Evolutionary conservation across 2,797 vertebrate genomes (phyloP).

Genomic region (Malacoraja senta): DNA sequence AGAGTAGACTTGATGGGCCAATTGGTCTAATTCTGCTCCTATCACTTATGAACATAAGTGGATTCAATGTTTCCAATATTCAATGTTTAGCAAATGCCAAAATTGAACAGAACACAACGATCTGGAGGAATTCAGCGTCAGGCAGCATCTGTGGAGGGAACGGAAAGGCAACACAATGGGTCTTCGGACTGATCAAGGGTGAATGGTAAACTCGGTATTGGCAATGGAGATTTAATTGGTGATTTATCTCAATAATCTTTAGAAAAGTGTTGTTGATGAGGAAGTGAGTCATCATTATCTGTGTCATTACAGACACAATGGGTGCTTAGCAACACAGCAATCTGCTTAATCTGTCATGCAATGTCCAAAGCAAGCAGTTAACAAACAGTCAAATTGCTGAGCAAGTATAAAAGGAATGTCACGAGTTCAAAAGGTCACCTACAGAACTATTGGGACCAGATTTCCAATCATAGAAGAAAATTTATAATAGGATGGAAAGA

Average conservation of each 20-base stretch:
- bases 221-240: neutral
- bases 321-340: constrained; percentile 42
- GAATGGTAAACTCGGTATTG: neutral
- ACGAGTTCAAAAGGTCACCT: neutral
- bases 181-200: no score
- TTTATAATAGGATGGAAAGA: neutral
- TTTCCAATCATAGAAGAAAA: no score
- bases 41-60: no score
- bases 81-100: neutral
- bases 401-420: neutral
- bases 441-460: neutral
- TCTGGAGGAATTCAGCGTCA: no score
- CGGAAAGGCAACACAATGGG: no score
- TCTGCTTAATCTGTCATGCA: constrained; percentile 39
- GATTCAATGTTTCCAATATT: neutral
- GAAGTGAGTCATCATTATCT: constrained; percentile 27
- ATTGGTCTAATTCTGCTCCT: no score
- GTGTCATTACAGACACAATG: constrained; percentile 39
- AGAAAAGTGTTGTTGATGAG: constrained; percentile 30
- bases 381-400: constrained; percentile 41
- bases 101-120: no score
- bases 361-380: constrained; percentile 28
- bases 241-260: neutral
- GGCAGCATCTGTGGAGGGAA: no score
- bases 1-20: no score